Evolutionary conservation across 2,888 invertebrate species (phyloP), one percentile per base, ranked within the genome.

Genomic region (Agriotes lineatus): DNA sequence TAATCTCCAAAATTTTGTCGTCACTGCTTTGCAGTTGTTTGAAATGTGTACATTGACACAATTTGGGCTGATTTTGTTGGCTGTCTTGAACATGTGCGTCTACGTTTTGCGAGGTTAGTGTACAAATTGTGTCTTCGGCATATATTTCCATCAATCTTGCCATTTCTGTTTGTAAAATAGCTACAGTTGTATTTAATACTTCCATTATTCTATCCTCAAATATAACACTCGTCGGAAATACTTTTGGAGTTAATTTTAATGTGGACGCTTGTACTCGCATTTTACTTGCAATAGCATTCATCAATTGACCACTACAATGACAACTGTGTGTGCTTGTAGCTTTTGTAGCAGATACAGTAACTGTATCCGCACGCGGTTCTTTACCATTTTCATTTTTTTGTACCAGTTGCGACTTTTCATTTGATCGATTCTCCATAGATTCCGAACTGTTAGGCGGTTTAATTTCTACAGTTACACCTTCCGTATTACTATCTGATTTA

Each of bases 131-230:
- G n/a, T 52, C 56, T 1, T 60, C 44, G 7, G 19, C 10, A 20
- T 48, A 62, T 2, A 48, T 37, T 14, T 69, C 60, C 18, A 65
- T 56, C 30, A 69, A 45, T 9, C 52, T 64, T 20, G 65, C 65
- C 44, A 69, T 45, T 69, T 69, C 69, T 7, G 56, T 60, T 60
- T 69, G 69, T 5, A 69, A 56, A 35, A 60, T 33, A 10, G 58
- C 30, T 9, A 69, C 19, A 2, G 60, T 69, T 0, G 54, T 39
- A 16, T 69, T 54, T 16, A 69, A 37, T 2, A 65, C 56, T 16
- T 60, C 37, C n/a, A 48, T 44, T 7, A 69, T 57, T 52, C 58
- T 39, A 0, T 69, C 64, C 45, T 59, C 64, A 60, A 69, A 69
- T 10, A 12, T 37, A 7, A 12, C 20, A 37, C 20, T 18, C 3